A percentile compares a stretch with the other conserved stretches of the same genome.
These are phyloP conservation scores for Morus bassanus DNA, from an alignment of 2,797 vertebrate species.

Conservation along the genomic window DNA sequence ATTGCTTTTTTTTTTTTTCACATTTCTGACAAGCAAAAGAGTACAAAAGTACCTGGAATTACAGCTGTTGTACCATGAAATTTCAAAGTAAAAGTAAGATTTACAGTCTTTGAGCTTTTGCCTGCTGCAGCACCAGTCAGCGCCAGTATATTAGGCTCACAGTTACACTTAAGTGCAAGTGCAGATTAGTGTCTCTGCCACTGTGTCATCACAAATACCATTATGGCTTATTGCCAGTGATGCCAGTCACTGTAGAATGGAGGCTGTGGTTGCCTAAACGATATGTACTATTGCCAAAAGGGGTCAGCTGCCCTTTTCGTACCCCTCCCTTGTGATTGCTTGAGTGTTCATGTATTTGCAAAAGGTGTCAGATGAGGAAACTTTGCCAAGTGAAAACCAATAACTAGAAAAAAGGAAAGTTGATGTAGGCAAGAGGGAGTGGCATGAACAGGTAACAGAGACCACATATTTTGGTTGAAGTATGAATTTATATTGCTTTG, in stretches of 20 bases:
- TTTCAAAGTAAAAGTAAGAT: not conserved
- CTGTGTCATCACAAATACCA: not conserved
- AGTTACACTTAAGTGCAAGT: not conserved
- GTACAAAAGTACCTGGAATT: constrained; percentile 5
- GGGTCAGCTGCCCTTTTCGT: not conserved
- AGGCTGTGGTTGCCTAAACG: not conserved
- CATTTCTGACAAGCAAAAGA: constrained; percentile 1
- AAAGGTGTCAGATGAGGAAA: not conserved
- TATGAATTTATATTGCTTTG: not conserved
- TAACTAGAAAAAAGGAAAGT: not conserved
- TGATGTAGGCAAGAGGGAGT: not conserved
- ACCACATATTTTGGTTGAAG: not conserved
- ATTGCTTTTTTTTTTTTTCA: not conserved
- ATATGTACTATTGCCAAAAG: not conserved
- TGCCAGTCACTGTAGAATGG: not conserved
- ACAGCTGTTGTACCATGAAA: not conserved
- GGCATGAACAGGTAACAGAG: not conserved
- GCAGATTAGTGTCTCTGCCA: not conserved
- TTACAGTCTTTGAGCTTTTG: not conserved
- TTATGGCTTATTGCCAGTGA: not conserved
- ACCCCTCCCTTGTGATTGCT: not conserved
- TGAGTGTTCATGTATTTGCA: not conserved
- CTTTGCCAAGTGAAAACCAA: not conserved
- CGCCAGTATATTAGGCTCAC: not conserved
- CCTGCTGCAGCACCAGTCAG: not conserved